phyloP scores from a whole-genome alignment of 2,888 invertebrate species.

The Apamea epomidion region DNA sequence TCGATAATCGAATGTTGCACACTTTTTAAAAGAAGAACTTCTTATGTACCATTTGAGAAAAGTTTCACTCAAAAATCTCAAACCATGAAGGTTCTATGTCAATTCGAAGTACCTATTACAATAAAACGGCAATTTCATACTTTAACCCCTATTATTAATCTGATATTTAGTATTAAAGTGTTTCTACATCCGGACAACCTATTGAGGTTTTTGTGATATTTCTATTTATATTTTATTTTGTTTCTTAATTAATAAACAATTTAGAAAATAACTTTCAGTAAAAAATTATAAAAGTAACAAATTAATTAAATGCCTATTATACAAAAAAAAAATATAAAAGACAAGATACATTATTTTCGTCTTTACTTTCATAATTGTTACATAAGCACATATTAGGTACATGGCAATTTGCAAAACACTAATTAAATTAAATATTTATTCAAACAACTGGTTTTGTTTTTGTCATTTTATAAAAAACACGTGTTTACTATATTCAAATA shows the following conservation, averaged over 20 bases:
- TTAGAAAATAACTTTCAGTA: background rate
- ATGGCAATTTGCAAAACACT: too few relatives aligned
- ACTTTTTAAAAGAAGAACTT: too few relatives aligned
- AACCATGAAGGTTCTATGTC: too few relatives aligned
- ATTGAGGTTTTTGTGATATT: background rate
- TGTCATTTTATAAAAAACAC: background rate
- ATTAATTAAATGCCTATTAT: too few relatives aligned
- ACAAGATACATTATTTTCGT: background rate
- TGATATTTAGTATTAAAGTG: background rate
- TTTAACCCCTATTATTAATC: too few relatives aligned
- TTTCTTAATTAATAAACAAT: background rate
- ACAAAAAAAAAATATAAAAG: too few relatives aligned
- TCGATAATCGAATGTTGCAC: too few relatives aligned
- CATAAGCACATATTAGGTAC: background rate
- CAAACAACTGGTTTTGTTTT: background rate
- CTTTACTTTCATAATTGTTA: background rate
- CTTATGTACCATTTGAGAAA: too few relatives aligned
- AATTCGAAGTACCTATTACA: too few relatives aligned
- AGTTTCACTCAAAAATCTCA: too few relatives aligned
- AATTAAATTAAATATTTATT: background rate
- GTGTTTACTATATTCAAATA: background rate
- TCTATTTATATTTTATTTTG: background rate
- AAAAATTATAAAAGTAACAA: conserved; percentile 71
- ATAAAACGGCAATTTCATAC: too few relatives aligned
- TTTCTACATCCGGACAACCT: too few relatives aligned